A percentile compares a stretch with the other conserved stretches of the same genome.
Conservation (phyloP, 2,797 vertebrate species). For the Dermochelys coriacea region DNA sequence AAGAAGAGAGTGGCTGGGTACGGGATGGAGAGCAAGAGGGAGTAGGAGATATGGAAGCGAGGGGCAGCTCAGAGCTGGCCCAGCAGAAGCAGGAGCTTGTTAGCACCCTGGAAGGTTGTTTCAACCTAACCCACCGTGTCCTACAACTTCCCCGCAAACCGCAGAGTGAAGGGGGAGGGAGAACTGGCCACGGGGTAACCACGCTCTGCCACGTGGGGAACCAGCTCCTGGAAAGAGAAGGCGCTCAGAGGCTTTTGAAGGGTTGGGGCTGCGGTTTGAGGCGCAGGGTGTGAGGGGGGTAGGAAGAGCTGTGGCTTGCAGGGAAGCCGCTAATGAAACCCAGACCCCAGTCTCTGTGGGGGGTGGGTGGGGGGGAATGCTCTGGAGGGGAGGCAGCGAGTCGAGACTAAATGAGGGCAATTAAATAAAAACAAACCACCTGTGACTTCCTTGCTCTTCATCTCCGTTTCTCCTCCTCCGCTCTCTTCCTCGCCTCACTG, state of each 20-base stretch:
- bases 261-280: neutral
- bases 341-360: neutral
- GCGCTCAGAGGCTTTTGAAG: neutral
- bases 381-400: neutral
- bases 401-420: rapidly evolving
- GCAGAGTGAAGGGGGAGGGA: neutral
- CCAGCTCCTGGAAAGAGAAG: neutral
- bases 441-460: neutral
- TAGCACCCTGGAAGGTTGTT: neutral
- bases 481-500: neutral
- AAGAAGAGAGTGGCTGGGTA: neutral
- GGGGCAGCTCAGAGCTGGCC: neutral
- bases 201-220: neutral
- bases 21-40: neutral
- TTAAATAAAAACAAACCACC: rapidly evolving
- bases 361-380: neutral
- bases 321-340: neutral
- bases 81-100: neutral
- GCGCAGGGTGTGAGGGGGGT: neutral
- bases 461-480: neutral
- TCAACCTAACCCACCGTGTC: neutral
- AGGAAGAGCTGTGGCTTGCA: neutral
- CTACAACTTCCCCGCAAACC: neutral
- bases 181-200: neutral
- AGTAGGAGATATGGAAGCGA: neutral